These are phyloP conservation scores for Masnerella sp. DNA, from an alignment of 2,888 invertebrate species.

Conservation along the genomic window DNA sequence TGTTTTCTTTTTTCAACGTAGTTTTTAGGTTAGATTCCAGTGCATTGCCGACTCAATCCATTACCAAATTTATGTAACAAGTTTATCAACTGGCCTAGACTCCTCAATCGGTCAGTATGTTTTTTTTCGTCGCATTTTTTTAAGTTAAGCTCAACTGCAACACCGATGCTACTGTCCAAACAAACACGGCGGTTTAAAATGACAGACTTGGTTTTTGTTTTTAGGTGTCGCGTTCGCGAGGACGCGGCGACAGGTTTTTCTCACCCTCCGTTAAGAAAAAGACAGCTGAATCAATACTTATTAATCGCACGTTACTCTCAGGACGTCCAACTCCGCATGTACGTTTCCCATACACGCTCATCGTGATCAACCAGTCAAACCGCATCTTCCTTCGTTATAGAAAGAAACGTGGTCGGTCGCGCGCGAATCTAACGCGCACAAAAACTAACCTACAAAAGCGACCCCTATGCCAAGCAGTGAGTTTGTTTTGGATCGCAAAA, in stretches of 20 bases:
- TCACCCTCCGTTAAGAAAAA: slow-evolving; percentile 17
- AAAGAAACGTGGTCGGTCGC: slow-evolving; percentile 46
- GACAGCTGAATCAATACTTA: slow-evolving; percentile 43
- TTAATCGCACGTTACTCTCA: slow-evolving; percentile 47
- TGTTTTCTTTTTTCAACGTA: too few relatives aligned
- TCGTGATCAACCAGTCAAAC: slow-evolving; percentile 45
- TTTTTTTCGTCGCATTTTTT: too few relatives aligned
- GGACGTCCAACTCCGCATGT: slow-evolving; percentile 30
- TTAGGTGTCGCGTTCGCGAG: slow-evolving; percentile 27
- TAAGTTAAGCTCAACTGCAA: too few relatives aligned
- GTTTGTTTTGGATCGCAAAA: slow-evolving; percentile 14
- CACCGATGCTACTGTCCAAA: too few relatives aligned
- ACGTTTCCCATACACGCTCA: slow-evolving; percentile 12
- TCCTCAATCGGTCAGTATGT: too few relatives aligned
- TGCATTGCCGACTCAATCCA: too few relatives aligned
- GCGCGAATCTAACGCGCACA: slow-evolving; percentile 18
- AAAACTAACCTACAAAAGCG: slow-evolving; percentile 52
- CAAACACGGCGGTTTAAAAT: slow-evolving; percentile 6
- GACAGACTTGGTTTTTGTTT: slow-evolving; percentile 7
- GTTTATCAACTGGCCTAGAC: too few relatives aligned
- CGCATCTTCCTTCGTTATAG: slow-evolving; percentile 47
- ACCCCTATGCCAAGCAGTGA: slow-evolving; percentile 6
- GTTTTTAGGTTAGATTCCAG: too few relatives aligned
- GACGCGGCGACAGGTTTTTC: slow-evolving; percentile 29
- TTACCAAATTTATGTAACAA: too few relatives aligned